phyloP scores from a whole-genome alignment of 2,113 vertebrate genomes.

The Campylomormyrus tamandua region DNA sequence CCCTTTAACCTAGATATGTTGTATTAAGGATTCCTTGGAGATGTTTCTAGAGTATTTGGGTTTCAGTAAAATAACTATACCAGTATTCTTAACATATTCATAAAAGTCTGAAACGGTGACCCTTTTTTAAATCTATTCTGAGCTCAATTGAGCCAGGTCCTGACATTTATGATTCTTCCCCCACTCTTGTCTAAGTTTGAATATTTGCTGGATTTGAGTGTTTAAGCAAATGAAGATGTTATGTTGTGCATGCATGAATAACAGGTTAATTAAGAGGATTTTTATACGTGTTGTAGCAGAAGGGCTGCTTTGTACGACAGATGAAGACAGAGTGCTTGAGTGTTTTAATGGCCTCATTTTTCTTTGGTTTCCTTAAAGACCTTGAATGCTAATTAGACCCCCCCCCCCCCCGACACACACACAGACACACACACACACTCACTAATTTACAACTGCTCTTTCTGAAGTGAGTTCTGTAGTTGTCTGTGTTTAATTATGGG shows the following conservation, averaged over 20 bases:
- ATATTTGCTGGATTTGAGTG: neutral
- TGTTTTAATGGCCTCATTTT: conserved; percentile 34
- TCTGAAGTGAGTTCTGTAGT: conserved; percentile 39
- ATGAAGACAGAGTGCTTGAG: conserved; percentile 29
- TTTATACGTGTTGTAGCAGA: conserved; percentile 24
- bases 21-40: neutral
- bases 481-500: conserved; percentile 41
- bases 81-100: neutral
- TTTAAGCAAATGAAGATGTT: conserved; percentile 10
- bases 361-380: conserved; percentile 33
- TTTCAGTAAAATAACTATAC: neutral
- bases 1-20: neutral
- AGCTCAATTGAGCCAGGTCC: neutral
- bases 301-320: conserved; percentile 30
- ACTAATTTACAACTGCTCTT: conserved; percentile 40
- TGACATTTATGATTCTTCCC: neutral
- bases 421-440: conserved; percentile 20
- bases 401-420: conserved; percentile 29
- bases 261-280: conserved; percentile 17
- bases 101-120: neutral
- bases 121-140: neutral
- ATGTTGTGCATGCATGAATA: conserved; percentile 12
- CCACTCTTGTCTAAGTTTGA: neutral
- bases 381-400: conserved; percentile 43
- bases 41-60: neutral